These are phyloP conservation scores for Festucalex cinctus DNA, from an alignment of 2,113 vertebrate species.

Conservation along the genomic window DNA sequence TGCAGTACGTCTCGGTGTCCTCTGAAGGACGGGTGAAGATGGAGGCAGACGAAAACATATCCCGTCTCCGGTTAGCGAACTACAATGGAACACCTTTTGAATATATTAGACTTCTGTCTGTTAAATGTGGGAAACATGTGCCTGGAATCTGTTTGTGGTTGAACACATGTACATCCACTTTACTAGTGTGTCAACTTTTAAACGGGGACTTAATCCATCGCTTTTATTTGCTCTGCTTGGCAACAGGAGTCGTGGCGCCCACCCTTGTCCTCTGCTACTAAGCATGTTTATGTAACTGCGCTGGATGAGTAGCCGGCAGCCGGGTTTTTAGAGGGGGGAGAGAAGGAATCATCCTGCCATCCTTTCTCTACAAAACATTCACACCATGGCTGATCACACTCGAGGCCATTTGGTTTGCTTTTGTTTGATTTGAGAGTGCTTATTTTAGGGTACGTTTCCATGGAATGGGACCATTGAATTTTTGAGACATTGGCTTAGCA, in stretches of 20 bases:
- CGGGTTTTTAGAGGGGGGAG: constrained; percentile 43
- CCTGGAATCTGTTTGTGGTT: not conserved
- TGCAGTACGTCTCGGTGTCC: constrained; percentile 64
- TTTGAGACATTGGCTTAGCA: not conserved
- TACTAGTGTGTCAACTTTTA: not conserved
- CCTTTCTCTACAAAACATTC: constrained; percentile 5
- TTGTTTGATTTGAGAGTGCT: constrained; percentile 6
- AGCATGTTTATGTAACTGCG: constrained; percentile 72
- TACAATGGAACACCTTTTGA: constrained; percentile 1
- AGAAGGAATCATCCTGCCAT: constrained; percentile 17
- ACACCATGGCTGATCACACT: constrained; percentile 5
- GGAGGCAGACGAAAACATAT: not conserved
- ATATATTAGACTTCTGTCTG: constrained; percentile 1
- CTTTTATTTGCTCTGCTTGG: constrained; percentile 24
- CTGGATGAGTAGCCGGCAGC: constrained; percentile 61
- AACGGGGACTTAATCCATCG: constrained; percentile 28
- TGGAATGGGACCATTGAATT: not conserved
- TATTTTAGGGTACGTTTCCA: constrained; percentile 1
- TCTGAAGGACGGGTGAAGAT: constrained; percentile 67
- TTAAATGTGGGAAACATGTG: constrained; percentile 35
- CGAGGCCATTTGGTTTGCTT: constrained; percentile 12
- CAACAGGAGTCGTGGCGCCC: constrained; percentile 38
- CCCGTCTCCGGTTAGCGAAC: constrained; percentile 5
- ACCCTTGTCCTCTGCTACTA: constrained; percentile 60
- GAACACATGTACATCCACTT: constrained; percentile 11